Percentiles rank a stretch among this genome's conserved stretches.
Evolutionary conservation across 2,797 vertebrate species (phyloP).

Genomic region (Tokudaia muenninki): DNA sequence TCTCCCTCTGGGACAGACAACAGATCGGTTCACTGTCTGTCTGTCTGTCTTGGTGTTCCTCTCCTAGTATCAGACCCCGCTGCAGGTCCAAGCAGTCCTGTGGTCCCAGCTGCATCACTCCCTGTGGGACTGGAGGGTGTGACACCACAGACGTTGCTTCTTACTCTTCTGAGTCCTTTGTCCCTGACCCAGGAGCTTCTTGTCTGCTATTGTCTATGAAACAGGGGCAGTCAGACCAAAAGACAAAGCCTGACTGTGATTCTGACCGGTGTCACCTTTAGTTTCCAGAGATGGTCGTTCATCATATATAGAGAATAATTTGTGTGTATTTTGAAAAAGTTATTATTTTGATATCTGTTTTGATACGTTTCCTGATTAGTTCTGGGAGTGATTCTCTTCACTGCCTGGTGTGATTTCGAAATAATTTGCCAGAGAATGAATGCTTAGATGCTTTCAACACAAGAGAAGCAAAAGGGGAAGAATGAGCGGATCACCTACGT

Average conservation of each 20-base stretch:
- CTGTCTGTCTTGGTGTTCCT: not conserved
- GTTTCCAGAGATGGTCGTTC: constrained; percentile 51
- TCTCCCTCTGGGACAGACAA: not conserved
- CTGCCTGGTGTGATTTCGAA: constrained; percentile 32
- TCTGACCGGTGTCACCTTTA: constrained; percentile 15
- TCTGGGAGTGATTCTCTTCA: constrained; percentile 49
- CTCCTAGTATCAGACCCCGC: not conserved
- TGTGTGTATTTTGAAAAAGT: constrained; percentile 57
- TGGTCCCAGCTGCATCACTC: not conserved
- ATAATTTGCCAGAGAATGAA: constrained; percentile 53
- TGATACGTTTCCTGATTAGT: constrained; percentile 40
- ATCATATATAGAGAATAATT: not conserved
- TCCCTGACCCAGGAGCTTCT: constrained; percentile 14
- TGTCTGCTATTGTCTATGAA: not conserved
- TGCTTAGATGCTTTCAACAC: constrained; percentile 62
- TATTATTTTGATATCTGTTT: constrained; percentile 13
- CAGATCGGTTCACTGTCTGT: not conserved
- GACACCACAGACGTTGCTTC: not conserved
- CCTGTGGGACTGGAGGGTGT: not conserved
- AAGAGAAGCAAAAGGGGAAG: constrained; percentile 12
- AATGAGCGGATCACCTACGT: not conserved
- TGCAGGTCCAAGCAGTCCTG: not conserved
- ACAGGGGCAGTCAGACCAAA: not conserved
- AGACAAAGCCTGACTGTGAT: constrained; percentile 42
- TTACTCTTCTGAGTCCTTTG: not conserved